A percentile compares a stretch with the other conserved stretches of the same genome.
phyloP scores from a whole-genome alignment of 2,888 invertebrate species.

The Cactoblastis cactorum region DNA sequence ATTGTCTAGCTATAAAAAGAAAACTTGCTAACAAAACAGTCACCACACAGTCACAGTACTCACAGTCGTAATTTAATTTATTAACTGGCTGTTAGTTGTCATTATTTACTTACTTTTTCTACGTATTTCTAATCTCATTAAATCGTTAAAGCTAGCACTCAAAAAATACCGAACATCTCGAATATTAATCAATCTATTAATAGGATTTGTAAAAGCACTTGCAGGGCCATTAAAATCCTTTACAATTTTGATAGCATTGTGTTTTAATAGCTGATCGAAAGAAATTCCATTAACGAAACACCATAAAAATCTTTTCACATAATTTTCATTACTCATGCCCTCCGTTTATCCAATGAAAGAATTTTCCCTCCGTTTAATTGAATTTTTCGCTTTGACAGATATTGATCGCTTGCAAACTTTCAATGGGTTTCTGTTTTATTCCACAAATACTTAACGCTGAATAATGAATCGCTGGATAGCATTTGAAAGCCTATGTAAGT shows the following conservation, averaged over 20 bases:
- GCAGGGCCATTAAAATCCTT: conserved; percentile 7
- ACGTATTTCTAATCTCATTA: too few species aligned
- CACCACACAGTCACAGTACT: too few species aligned
- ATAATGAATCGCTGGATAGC: conserved; percentile 58
- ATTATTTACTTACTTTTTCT: too few species aligned
- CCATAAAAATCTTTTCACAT: conserved; percentile 57
- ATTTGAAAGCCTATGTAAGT: not conserved
- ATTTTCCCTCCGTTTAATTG: conserved; percentile 63
- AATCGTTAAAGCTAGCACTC: too few species aligned
- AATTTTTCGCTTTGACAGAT: conserved; percentile 67
- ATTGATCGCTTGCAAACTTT: conserved; percentile 61
- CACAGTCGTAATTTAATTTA: too few species aligned
- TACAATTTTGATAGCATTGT: conserved; percentile 32
- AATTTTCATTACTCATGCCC: conserved; percentile 64
- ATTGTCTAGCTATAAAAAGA: too few species aligned
- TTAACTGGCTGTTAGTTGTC: too few species aligned
- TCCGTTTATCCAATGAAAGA: conserved; percentile 65
- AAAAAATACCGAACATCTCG: too few species aligned
- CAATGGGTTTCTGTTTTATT: conserved; percentile 61
- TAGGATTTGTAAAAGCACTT: not conserved
- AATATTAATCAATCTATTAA: not conserved
- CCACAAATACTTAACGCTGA: conserved; percentile 55
- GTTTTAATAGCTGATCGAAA: conserved; percentile 42
- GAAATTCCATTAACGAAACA: conserved; percentile 53
- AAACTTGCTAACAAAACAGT: too few species aligned